A percentile compares a stretch with the other conserved stretches of the same genome.
Conservation (phyloP, 2,113 vertebrate species). For the Suricata suricatta region DNA sequence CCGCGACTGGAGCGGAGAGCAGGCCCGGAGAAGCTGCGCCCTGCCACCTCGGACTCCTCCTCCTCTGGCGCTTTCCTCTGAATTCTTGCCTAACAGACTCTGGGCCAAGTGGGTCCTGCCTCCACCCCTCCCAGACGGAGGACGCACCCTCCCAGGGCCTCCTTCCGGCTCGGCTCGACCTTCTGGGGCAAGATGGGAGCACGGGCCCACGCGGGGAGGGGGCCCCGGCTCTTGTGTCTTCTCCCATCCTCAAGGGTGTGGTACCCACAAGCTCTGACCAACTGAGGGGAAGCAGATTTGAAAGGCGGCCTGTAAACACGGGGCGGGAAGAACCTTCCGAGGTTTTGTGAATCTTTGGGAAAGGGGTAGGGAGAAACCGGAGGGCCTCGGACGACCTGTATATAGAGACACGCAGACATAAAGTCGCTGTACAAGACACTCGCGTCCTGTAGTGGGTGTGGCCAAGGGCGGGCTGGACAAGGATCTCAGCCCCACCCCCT, state of each 20-base stretch:
- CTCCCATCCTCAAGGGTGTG: background rate
- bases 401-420: slow-evolving; percentile 57
- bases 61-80: slow-evolving; percentile 2
- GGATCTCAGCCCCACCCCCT: background rate
- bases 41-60: slow-evolving; percentile 32
- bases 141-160: background rate
- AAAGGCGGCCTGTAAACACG: slow-evolving; percentile 47
- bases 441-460: slow-evolving; percentile 7
- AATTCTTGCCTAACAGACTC: slow-evolving; percentile 42
- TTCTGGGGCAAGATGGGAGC: background rate
- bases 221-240: background rate
- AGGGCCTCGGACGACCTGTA: slow-evolving; percentile 16
- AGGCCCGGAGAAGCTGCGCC: background rate
- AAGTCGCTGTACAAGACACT: slow-evolving; percentile 39
- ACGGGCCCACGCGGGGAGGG: background rate
- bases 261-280: slow-evolving; percentile 56
- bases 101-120: slow-evolving; percentile 50
- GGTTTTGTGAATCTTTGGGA: slow-evolving; percentile 69
- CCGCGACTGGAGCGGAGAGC: background rate
- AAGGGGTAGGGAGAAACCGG: slow-evolving; percentile 37
- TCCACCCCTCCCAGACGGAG: slow-evolving; percentile 49
- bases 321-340: slow-evolving; percentile 38
- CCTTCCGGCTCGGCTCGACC: background rate
- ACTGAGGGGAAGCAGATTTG: slow-evolving; percentile 45
- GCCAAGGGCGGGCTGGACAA: background rate